Conservation (phyloP, 2,797 vertebrate genomes). For the Pangasius macronema region DNA sequence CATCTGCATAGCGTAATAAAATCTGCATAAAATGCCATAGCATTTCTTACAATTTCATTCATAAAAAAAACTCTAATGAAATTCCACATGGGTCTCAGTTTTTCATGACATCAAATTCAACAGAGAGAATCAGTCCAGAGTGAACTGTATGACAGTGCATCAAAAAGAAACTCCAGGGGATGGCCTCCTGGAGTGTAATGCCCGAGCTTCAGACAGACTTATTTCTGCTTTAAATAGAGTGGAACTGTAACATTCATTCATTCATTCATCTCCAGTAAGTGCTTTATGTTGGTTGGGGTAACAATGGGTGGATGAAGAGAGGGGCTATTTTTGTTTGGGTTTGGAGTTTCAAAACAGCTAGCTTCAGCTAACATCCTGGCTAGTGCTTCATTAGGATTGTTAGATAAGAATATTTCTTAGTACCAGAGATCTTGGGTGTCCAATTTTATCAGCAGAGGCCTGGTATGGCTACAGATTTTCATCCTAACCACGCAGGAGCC, state of each 20-base stretch:
- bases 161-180: neutral
- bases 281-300: neutral
- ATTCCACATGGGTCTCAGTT: neutral
- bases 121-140: neutral
- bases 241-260: neutral
- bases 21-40: too few species aligned
- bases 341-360: neutral
- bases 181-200: neutral
- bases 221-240: neutral
- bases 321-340: neutral
- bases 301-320: neutral
- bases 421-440: too few species aligned
- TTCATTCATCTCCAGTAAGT: neutral
- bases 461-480: neutral
- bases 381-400: neutral
- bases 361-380: neutral
- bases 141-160: neutral
- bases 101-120: neutral
- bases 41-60: neutral
- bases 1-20: too few species aligned
- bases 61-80: neutral
- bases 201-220: neutral
- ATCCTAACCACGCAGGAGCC: neutral
- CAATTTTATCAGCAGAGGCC: neutral
- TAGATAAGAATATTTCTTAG: neutral